Evolutionary conservation across 2,113 vertebrate genomes (phyloP), one percentile per base, ranked within the genome.

Genomic region (Oncorhynchus tshawytscha): DNA sequence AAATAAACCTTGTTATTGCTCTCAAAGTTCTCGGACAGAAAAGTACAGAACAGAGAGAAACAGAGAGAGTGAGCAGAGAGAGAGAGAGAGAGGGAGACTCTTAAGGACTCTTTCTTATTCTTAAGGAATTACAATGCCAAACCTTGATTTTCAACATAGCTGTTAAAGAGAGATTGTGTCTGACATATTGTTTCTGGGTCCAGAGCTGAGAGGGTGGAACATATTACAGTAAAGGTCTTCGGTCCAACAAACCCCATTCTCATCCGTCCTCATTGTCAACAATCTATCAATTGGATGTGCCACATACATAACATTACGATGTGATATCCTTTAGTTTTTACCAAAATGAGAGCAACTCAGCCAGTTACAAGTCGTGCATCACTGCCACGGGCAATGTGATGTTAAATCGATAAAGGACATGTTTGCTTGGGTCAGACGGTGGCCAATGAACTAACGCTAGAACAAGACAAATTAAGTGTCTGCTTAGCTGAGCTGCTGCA

Each of bases 401-500:
- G 71, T 67, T 49, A 83, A 89, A 92, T 92, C 89, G 27, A 94
- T 92, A 82, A 27, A 22, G 67, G 74, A 51, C 87, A 70, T 79
- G 87, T 85, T 77, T 81, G 71, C 77, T 77, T 39, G 78, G 81
- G 87, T 85, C 75, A 83, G 73, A 76, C 80, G 18, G 27, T 78
- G 80, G 82, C 84, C 78, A 62, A 70, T 59, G 84, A 51, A 75
- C 88, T 90, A 93, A 93, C 88, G 89, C 91, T 83, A 84, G 87
- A 85, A 85, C 82, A 87, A 92, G 91, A 93, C 84, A 89, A 91
- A 94, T 92, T 79, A 92, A 91, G 87, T 85, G 83, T 87, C 88
- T 79, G 79, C 77, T 85, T 84, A 86, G 74, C 72, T 70, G 70
- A 22, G 88, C 79, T 75, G 16, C 3, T 54, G 51, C 51, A 16